Base-by-base conservation (phyloP, 1,140 invertebrate species). In the Pachypsylla venusta region DNA sequence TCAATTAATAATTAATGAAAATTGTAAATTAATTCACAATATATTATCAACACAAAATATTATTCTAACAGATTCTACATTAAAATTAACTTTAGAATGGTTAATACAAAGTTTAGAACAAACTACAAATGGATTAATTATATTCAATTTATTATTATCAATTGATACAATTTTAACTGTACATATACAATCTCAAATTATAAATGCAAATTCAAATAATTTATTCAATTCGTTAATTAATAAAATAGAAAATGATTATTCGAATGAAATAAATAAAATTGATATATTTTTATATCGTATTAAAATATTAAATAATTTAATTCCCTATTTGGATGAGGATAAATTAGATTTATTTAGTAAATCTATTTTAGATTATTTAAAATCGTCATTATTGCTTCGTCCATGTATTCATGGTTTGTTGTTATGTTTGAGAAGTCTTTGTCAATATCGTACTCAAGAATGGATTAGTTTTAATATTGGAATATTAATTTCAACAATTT, bases 381-480 rank as follows among this genome's bases (percentile, higher is more conserved):
- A 22, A 7, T 48, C 42, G 5, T n/a, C n/a, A n/a, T n/a, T n/a
- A n/a, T n/a, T n/a, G n/a, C n/a, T 48, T 19, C 42, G 22, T 48
- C 42, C 42, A 48, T 48, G 42, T 22, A 19, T 22, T 19, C 42
- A 48, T 48, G 16, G 16, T 19, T n/a, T 48, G 22, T 4, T 48
- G n/a, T 19, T 48, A 7, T 19, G n/a, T 19, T 48, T 48, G 42
- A 48, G 42, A n/a, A 48, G 42, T 48, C n/a, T 48, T 22, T 48
- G 42, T 19, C 42, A 48, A 19, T 48, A 48, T 48, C 42, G 22
- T 48, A 10, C 42, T 10, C n/a, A 48, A 7, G 42, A 48, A 19
- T 48, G 42, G 42, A 19, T 48, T 19, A 48, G n/a, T 19, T 48
- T 22, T 48, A n/a, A 48, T 48, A n/a, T 48, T 48, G 42, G 42